phyloP scores from a whole-genome alignment of 2,888 invertebrate genomes.

The Acholoe squamosa region DNA sequence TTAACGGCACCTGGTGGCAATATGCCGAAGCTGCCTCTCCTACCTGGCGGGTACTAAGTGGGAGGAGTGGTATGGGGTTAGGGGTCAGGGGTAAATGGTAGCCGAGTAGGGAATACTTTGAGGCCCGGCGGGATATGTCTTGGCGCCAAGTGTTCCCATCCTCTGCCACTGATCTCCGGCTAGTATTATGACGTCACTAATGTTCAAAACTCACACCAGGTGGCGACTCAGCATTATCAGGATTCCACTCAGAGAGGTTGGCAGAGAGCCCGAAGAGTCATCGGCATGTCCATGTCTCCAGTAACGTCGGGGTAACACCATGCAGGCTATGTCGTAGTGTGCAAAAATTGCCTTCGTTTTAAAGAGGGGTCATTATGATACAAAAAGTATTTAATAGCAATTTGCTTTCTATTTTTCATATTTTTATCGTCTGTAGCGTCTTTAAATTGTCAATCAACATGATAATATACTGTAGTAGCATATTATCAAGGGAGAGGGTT shows the following conservation, averaged over 20 bases:
- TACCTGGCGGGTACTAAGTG: constrained; percentile 20
- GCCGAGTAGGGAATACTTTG: background rate
- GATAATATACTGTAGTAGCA: no score
- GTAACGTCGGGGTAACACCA: no score
- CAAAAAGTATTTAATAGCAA: no score
- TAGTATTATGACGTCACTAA: background rate
- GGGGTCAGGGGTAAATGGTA: constrained; percentile 20
- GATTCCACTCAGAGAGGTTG: constrained; percentile 1
- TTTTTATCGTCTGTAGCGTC: no score
- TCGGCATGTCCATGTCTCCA: no score
- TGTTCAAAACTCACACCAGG: background rate
- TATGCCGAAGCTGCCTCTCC: background rate
- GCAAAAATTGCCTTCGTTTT: no score
- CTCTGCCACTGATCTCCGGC: background rate
- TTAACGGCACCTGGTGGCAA: constrained; percentile 27
- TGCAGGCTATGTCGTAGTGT: no score
- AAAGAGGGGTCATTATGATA: no score
- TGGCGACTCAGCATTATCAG: background rate
- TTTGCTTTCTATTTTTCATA: no score
- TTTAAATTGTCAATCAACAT: no score
- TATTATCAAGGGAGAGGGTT: no score
- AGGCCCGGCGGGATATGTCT: constrained; percentile 10
- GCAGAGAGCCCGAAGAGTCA: background rate
- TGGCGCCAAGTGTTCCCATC: constrained; percentile 31
- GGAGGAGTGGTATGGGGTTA: constrained; percentile 27